Conservation (phyloP, 2,888 invertebrate species). For the Lasioglossum marginatum region DNA sequence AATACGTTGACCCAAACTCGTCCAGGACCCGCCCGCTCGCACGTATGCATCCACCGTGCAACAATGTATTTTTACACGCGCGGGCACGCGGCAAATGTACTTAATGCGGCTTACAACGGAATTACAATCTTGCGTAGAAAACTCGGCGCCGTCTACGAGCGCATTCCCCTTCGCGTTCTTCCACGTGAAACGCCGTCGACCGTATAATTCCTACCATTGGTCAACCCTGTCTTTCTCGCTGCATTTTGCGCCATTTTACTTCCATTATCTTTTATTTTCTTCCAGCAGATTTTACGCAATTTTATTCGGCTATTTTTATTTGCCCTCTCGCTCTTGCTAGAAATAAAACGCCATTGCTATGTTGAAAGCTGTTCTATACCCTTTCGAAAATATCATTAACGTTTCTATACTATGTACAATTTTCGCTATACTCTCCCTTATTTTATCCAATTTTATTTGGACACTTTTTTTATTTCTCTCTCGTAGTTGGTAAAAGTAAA, state of each 20-base stretch:
- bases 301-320: background rate
- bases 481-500: too few relatives aligned
- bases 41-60: background rate
- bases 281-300: background rate
- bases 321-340: background rate
- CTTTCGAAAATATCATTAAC: background rate
- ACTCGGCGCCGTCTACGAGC: background rate
- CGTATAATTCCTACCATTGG: background rate
- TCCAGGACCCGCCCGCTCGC: background rate
- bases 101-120: constrained; percentile 49
- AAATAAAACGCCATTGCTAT: background rate
- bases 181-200: background rate
- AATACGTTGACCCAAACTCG: constrained; percentile 47
- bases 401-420: background rate
- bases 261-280: background rate
- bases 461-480: too few relatives aligned
- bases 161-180: background rate
- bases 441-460: background rate
- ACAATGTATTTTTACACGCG: constrained; percentile 31
- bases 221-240: background rate
- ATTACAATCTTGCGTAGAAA: constrained; percentile 46
- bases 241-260: constrained; percentile 2
- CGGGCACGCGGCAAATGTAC: constrained; percentile 26
- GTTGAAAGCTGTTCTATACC: background rate
- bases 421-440: background rate